A percentile compares a stretch with the other conserved stretches of the same genome.
These are phyloP conservation scores for Drosophila lacteicornis DNA, from an alignment of 1,140 invertebrate genomes.

Conservation along the genomic window DNA sequence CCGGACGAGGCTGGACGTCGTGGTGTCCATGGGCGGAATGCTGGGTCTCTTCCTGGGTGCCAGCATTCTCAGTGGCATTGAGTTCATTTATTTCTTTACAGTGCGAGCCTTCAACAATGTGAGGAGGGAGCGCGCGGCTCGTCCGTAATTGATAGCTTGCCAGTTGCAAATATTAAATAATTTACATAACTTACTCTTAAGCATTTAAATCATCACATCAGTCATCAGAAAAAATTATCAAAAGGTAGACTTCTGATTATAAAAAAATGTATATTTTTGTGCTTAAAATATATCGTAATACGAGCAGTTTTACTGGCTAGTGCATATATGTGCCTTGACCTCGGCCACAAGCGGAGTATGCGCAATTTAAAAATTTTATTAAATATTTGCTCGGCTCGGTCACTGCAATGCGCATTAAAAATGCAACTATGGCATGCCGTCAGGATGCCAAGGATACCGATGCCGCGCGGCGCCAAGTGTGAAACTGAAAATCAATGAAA, in stretches of 20 bases:
- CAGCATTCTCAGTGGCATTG: conserved; percentile 86
- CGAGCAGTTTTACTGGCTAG: neutral
- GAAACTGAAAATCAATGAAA: conserved; percentile 72
- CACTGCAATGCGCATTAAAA: conserved; percentile 77
- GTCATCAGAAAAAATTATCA: neutral
- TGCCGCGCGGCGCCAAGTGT: conserved; percentile 31
- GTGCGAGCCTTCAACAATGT: conserved; percentile 58
- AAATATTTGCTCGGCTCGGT: conserved; percentile 62
- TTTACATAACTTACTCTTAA: neutral
- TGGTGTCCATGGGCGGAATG: conserved; percentile 86
- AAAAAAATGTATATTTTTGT: neutral
- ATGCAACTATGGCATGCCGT: conserved; percentile 58
- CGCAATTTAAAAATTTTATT: conserved; percentile 62
- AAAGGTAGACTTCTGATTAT: neutral
- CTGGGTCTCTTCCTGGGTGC: conserved; percentile 86
- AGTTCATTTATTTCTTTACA: conserved; percentile 85
- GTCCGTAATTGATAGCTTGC: conserved; percentile 24
- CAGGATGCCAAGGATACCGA: conserved; percentile 54
- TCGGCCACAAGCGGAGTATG: conserved; percentile 31
- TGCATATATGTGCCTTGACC: conserved; percentile 16
- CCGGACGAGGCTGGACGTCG: conserved; percentile 74
- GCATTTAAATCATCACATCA: too few relatives aligned
- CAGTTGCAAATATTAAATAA: conserved; percentile 12
- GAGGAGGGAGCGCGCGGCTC: neutral
- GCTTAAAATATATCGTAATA: conserved; percentile 4